Percentiles rank a stretch among this genome's conserved stretches.
These are phyloP conservation scores for Meteorus sp. DNA, from an alignment of 1,140 invertebrate genomes.

Conservation along the genomic window DNA sequence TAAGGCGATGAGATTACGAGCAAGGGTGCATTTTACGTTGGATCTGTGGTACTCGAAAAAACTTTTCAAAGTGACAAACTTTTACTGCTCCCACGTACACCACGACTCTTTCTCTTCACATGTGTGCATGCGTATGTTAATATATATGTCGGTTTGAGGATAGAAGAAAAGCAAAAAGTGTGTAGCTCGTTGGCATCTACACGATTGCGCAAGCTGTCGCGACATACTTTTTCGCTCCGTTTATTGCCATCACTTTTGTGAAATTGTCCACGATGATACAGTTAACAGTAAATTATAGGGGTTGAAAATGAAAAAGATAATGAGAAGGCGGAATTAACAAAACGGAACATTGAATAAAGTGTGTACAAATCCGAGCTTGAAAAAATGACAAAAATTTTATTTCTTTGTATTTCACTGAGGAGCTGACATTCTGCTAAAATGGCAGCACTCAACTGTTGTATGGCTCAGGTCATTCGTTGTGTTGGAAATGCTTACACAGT, in stretches of 20 bases:
- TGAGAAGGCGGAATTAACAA: no score
- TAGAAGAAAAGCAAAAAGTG: neutral
- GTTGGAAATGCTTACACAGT: no score
- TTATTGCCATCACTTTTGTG: neutral
- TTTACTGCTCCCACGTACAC: conserved; percentile 10
- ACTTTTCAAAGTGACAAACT: conserved; percentile 24
- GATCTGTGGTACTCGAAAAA: conserved; percentile 12
- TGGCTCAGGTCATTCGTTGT: no score
- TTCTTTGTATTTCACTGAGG: no score
- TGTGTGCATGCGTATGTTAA: no score
- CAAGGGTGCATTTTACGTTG: conserved; percentile 11
- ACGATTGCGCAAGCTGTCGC: conserved; percentile 11
- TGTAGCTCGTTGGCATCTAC: neutral
- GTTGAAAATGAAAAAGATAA: neutral
- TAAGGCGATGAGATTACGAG: neutral
- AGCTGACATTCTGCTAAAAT: no score
- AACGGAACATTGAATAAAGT: no score
- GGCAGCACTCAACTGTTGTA: no score
- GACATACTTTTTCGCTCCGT: conserved; percentile 10
- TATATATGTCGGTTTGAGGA: no score
- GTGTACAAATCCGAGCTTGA: no score
- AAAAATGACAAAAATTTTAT: no score
- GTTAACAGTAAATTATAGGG: neutral
- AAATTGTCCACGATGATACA: neutral
- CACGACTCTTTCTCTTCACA: no score